Percentiles rank a stretch among this genome's conserved stretches.
phyloP scores from a whole-genome alignment of 2,888 invertebrate genomes.

The Drosophila affinis region DNA sequence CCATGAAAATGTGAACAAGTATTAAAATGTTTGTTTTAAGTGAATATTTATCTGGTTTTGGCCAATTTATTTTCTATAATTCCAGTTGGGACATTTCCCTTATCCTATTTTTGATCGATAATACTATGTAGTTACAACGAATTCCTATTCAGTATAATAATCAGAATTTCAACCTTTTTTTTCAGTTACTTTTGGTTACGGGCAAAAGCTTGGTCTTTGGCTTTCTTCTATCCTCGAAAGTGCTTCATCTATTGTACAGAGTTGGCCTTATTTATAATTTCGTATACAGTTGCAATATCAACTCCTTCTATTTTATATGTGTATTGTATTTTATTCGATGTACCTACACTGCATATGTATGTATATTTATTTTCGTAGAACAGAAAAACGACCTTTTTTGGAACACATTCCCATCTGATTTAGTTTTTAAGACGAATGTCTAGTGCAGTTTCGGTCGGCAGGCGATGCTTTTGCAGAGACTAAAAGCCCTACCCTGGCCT shows the following conservation, averaged over 20 bases:
- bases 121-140: no score
- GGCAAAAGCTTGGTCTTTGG: constrained; percentile 56
- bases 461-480: constrained; percentile 46
- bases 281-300: constrained; percentile 68
- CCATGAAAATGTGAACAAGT: no score
- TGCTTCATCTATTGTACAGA: constrained; percentile 57
- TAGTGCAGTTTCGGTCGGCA: constrained; percentile 38
- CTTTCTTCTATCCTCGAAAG: constrained; percentile 49
- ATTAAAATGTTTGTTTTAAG: no score
- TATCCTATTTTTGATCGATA: background rate
- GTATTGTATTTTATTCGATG: constrained; percentile 21
- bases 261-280: constrained; percentile 58
- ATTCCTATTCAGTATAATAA: no score
- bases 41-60: background rate
- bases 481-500: constrained; percentile 35
- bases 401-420: constrained; percentile 54
- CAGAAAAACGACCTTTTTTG: constrained; percentile 17
- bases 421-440: constrained; percentile 66
- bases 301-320: constrained; percentile 29
- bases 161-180: background rate
- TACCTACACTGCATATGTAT: constrained; percentile 4
- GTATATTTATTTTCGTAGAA: constrained; percentile 53
- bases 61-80: no score
- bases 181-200: constrained; percentile 65
- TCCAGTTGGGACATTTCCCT: no score